These are phyloP conservation scores for Potamarius usumacintae DNA, from an alignment of 2,113 vertebrate genomes.

Conservation along the genomic window DNA sequence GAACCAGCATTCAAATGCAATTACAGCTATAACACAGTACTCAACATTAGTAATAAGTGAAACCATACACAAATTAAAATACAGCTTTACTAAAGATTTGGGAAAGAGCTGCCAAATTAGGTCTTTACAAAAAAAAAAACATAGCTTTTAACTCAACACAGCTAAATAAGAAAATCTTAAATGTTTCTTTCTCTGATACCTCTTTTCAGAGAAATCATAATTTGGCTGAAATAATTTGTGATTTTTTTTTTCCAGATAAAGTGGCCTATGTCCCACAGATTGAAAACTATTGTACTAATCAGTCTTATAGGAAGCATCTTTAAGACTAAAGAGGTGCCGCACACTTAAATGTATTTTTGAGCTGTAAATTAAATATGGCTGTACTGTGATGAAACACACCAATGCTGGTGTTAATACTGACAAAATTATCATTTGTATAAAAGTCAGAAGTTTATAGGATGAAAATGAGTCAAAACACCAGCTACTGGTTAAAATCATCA, in stretches of 20 bases:
- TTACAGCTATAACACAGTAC: neutral
- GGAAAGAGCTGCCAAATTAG: neutral
- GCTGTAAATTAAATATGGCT: too few relatives aligned
- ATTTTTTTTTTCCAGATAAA: too few relatives aligned
- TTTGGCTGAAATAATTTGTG: too few relatives aligned
- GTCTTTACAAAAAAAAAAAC: neutral
- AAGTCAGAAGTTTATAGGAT: too few relatives aligned
- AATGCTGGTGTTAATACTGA: too few relatives aligned
- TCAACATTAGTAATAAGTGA: neutral
- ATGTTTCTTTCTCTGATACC: neutral
- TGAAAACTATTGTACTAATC: neutral
- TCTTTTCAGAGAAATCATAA: neutral
- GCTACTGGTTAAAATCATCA: too few relatives aligned
- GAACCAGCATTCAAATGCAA: neutral
- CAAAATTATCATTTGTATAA: too few relatives aligned
- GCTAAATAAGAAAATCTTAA: neutral
- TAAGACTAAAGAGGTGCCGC: neutral
- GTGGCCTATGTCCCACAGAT: neutral
- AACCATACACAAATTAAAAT: neutral
- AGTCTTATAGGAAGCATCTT: neutral
- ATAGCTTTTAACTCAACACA: neutral
- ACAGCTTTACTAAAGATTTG: neutral
- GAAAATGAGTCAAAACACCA: too few relatives aligned
- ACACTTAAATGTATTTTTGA: too few relatives aligned
- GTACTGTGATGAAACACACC: too few relatives aligned